A percentile compares a stretch with the other conserved stretches of the same genome.
Conservation (phyloP, 2,113 vertebrate species). For the Centropus bengalensis region DNA sequence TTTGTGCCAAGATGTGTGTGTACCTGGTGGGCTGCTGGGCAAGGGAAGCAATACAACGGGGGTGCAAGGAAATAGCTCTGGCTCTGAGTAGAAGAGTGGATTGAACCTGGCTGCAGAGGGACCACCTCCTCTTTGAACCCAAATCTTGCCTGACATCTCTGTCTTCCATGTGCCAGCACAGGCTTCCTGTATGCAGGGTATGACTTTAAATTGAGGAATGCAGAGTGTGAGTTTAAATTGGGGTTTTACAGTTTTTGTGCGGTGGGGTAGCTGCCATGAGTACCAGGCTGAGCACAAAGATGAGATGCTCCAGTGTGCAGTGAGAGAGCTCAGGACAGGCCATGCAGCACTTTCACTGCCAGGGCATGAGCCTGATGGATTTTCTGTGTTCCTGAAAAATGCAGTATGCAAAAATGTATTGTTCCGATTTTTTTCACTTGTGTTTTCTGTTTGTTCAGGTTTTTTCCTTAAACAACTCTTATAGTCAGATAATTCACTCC, state of each 20-base stretch:
- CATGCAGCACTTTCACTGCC: background rate
- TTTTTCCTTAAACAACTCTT: background rate
- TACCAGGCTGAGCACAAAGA: background rate
- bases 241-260: too few relatives aligned
- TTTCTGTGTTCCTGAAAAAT: background rate
- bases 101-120: background rate
- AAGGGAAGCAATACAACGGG: fast-evolving
- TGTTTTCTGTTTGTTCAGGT: background rate
- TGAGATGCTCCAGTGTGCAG: fast-evolving
- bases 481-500: background rate
- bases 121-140: background rate
- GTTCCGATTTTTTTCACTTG: background rate
- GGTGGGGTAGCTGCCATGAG: background rate
- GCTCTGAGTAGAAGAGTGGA: background rate
- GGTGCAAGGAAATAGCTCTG: background rate
- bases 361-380: background rate
- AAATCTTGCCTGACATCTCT: background rate
- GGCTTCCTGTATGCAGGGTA: fast-evolving
- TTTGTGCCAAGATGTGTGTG: background rate
- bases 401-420: background rate
- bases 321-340: background rate
- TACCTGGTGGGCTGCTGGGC: background rate
- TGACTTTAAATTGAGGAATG: background rate
- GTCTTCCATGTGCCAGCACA: background rate
- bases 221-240: too few relatives aligned